Base-by-base conservation (phyloP, 1,140 invertebrate species). In the Gonatopus flavifemur region DNA sequence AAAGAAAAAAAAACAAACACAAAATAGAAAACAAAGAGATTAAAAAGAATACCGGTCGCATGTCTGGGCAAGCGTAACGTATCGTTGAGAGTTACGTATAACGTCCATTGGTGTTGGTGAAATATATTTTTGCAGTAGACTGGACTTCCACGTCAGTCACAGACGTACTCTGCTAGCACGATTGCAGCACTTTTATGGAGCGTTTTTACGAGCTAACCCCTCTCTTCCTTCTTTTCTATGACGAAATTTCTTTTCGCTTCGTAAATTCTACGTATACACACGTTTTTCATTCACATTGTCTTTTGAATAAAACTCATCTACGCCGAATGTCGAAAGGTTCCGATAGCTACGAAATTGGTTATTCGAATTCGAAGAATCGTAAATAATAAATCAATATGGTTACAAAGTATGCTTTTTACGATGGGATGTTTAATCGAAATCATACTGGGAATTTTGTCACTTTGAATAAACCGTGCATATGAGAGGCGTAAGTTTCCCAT, bases 171-270 rank as follows among this genome's bases (percentile, higher is more conserved):
- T 41, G 52, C 39, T 53, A n/a, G n/a, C n/a, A 57, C 59, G 59
- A 67, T 67, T 67, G 57, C 47, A 59, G 42, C 47, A 46, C 64
- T 61, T 68, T 67, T 67, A 67, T 65, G 57, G 59, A 57, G 49
- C 49, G 49, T 63, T 68, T 68, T 68, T 68, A 67, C 65, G 55
- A 65, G 50, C 46, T 35, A 15, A 46, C 58, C n/a, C 47, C 37
- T 42, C 38, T 9, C n/a, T n/a, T 9, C 35, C 47, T 42, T 42
- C 38, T 9, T n/a, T n/a, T 9, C 35, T 4, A 10, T 13, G 24
- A 40, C 13, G 30, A 28, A 9, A 12, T 20, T 2, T 12, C 16
- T 13, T 18, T 28, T n/a, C 6, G 16, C 22, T 18, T n/a, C 10
- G 16, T 46, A 32, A 55, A 51, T 35, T 47, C 43, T 43, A 46